phyloP scores from a whole-genome alignment of 1,140 invertebrate species.

The Apis dorsata region DNA sequence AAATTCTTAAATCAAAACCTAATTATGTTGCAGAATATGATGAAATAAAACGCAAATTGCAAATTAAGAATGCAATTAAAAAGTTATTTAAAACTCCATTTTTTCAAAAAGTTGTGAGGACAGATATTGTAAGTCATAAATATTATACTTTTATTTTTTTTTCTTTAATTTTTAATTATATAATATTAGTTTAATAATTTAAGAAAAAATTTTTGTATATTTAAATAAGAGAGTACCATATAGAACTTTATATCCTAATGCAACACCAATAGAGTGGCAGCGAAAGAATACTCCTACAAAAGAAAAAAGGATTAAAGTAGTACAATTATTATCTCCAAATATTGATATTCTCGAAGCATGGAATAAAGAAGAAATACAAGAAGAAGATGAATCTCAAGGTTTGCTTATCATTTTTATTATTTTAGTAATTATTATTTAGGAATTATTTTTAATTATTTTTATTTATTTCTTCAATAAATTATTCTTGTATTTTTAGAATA shows the following conservation, averaged over 20 bases:
- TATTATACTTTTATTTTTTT: neutral
- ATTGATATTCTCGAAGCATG: conserved; percentile 77
- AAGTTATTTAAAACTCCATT: conserved; percentile 80
- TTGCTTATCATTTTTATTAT: conserved; percentile 41
- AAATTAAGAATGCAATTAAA: conserved; percentile 76
- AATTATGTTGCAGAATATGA: conserved; percentile 80
- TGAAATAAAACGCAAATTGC: conserved; percentile 79
- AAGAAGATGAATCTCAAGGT: conserved; percentile 79
- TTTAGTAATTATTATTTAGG: neutral
- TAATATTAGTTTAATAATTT: conserved; percentile 15
- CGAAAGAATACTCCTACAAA: conserved; percentile 76
- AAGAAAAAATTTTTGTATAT: conserved; percentile 39
- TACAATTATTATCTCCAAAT: conserved; percentile 80
- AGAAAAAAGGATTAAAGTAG: conserved; percentile 80
- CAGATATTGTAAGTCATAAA: conserved; percentile 73
- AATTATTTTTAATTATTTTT: neutral
- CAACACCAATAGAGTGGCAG: conserved; percentile 80
- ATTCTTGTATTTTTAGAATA: neutral
- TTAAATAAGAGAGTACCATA: conserved; percentile 80
- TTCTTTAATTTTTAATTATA: conserved; percentile 14
- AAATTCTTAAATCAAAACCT: conserved; percentile 81
- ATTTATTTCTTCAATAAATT: neutral
- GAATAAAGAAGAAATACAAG: conserved; percentile 77
- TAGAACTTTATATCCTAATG: conserved; percentile 82
- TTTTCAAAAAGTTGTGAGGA: conserved; percentile 78